Percentiles rank a stretch among this genome's conserved stretches.
These are phyloP conservation scores for Pogonomyrmex barbatus DNA, from an alignment of 1,140 invertebrate genomes.

Conservation along the genomic window DNA sequence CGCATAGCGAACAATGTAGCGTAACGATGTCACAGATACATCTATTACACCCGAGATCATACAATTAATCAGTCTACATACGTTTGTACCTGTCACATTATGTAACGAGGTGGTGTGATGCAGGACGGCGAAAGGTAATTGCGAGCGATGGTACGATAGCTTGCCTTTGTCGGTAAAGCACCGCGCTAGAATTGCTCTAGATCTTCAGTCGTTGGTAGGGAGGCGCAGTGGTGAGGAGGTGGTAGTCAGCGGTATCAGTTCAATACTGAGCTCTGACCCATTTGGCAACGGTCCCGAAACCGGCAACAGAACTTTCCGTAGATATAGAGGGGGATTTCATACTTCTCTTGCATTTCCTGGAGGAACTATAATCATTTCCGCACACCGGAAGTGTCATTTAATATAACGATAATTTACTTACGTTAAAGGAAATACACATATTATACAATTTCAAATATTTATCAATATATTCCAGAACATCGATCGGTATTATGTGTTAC, in stretches of 20 bases:
- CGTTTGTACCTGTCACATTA: background rate
- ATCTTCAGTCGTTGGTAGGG: constrained; percentile 53
- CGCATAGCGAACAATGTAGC: too few species aligned
- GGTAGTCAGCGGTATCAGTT: constrained; percentile 61
- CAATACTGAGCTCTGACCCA: constrained; percentile 76
- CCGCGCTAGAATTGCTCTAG: constrained; percentile 66
- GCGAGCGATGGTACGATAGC: constrained; percentile 36
- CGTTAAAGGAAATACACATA: background rate
- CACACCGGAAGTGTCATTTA: background rate
- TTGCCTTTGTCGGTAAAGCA: constrained; percentile 43
- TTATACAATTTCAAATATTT: background rate
- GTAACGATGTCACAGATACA: background rate
- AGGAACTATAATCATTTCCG: background rate
- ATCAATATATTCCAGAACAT: background rate
- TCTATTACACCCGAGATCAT: constrained; percentile 1
- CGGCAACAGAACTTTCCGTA: constrained; percentile 74
- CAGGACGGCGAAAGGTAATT: constrained; percentile 9
- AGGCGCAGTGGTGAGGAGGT: constrained; percentile 38
- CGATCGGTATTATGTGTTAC: background rate
- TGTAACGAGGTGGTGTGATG: constrained; percentile 29
- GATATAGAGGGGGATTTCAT: constrained; percentile 63
- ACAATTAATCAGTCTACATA: constrained; percentile 36
- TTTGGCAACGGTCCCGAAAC: constrained; percentile 83
- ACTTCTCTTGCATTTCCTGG: constrained; percentile 36
- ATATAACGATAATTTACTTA: background rate